Conservation (phyloP, 2,113 vertebrate genomes). For the Pterocles burchelli region DNA sequence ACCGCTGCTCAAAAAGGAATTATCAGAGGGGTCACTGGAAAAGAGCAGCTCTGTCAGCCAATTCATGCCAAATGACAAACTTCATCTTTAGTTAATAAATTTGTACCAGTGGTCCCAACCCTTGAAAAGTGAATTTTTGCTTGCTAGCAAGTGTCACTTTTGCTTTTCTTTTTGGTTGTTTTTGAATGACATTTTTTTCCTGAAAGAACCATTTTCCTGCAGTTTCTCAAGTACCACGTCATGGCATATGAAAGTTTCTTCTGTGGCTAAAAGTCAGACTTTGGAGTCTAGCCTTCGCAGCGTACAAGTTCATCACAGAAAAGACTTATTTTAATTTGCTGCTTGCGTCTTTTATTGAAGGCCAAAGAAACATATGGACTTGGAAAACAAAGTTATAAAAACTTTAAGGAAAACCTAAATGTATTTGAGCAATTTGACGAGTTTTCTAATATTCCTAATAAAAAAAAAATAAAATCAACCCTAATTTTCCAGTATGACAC, state of each 20-base stretch:
- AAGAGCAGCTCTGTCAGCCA: neutral
- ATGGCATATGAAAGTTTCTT: neutral
- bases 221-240: neutral
- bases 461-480: conserved; percentile 3
- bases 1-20: neutral
- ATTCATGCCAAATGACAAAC: neutral
- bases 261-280: neutral
- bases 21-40: neutral
- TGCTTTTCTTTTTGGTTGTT: neutral
- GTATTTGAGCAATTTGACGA: neutral
- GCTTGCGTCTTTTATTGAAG: neutral
- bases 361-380: neutral
- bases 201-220: neutral
- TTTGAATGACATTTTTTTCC: neutral
- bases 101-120: neutral
- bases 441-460: conserved; percentile 39
- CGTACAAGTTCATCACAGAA: neutral
- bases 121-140: neutral
- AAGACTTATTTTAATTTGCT: neutral
- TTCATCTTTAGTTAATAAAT: neutral
- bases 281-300: neutral
- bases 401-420: conserved; percentile 2
- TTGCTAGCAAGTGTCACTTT: neutral
- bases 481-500: conserved; percentile 39
- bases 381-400: conserved; percentile 35